phyloP scores from a whole-genome alignment of 2,113 vertebrate species.

The Cyrtonyx montezumae region DNA sequence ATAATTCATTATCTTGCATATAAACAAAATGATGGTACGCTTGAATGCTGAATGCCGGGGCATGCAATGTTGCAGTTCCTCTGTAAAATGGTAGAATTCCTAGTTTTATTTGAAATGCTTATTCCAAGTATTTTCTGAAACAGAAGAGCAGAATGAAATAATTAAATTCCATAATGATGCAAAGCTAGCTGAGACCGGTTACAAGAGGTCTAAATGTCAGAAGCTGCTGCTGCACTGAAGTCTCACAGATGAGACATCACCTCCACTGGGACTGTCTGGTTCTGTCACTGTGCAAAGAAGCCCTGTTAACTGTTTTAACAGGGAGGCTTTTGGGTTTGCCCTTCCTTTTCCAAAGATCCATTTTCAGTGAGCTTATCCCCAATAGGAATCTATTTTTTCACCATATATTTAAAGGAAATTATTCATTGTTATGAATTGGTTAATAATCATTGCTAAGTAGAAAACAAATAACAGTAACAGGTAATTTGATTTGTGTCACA shows the following conservation, averaged over 20 bases:
- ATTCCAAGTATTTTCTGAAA: constrained; percentile 21
- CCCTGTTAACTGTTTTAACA: neutral
- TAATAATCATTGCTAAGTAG: constrained; percentile 61
- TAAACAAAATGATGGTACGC: constrained; percentile 34
- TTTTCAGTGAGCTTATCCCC: neutral
- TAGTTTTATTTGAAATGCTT: constrained; percentile 38
- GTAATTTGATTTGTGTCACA: constrained; percentile 25
- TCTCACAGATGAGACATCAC: neutral
- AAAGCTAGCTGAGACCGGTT: neutral
- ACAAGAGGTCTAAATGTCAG: constrained; percentile 42
- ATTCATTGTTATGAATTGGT: constrained; percentile 55
- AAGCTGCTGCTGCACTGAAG: neutral
- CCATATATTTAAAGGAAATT: constrained; percentile 28
- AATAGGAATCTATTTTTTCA: constrained; percentile 23
- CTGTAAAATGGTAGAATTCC: constrained; percentile 11
- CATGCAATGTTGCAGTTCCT: neutral
- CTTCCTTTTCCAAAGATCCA: neutral
- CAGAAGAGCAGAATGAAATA: neutral
- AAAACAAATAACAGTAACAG: constrained; percentile 60
- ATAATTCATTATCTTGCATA: constrained; percentile 10
- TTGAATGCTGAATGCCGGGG: neutral
- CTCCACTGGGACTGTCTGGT: neutral
- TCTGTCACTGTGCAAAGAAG: constrained; percentile 5
- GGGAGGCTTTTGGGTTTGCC: neutral
- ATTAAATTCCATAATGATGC: constrained; percentile 7